Evolutionary conservation across 2,797 vertebrate species (phyloP).

Genomic region (Poecilia picta): DNA sequence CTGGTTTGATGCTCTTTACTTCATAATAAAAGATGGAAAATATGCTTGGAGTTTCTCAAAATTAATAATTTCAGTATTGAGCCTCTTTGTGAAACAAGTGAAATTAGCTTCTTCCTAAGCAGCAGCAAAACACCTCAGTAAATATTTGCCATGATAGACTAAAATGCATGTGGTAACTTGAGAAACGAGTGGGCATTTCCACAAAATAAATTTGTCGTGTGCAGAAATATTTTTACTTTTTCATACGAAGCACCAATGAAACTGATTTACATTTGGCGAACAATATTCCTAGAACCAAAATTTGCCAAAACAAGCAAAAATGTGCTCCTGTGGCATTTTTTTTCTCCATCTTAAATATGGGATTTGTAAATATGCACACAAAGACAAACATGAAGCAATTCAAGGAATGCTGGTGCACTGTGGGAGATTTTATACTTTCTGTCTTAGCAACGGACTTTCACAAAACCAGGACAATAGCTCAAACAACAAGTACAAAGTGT

Average conservation of each 20-base stretch:
- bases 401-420: background rate
- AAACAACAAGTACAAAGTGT: background rate
- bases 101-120: background rate
- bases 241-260: background rate
- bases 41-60: background rate
- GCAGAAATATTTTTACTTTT: background rate
- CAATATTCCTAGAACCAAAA: background rate
- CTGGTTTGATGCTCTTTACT: background rate
- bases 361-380: background rate
- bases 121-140: background rate
- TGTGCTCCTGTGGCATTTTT: background rate
- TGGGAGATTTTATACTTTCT: background rate
- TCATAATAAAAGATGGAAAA: constrained; percentile 2
- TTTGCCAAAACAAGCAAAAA: background rate
- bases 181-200: background rate
- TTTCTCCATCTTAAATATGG: background rate
- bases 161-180: background rate
- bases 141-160: background rate
- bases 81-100: background rate
- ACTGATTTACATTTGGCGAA: background rate
- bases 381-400: background rate
- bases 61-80: background rate
- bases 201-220: background rate
- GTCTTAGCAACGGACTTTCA: background rate
- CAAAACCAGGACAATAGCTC: background rate